These are phyloP conservation scores for Menidia beryllina DNA, from an alignment of 2,113 vertebrate species.

Conservation along the genomic window DNA sequence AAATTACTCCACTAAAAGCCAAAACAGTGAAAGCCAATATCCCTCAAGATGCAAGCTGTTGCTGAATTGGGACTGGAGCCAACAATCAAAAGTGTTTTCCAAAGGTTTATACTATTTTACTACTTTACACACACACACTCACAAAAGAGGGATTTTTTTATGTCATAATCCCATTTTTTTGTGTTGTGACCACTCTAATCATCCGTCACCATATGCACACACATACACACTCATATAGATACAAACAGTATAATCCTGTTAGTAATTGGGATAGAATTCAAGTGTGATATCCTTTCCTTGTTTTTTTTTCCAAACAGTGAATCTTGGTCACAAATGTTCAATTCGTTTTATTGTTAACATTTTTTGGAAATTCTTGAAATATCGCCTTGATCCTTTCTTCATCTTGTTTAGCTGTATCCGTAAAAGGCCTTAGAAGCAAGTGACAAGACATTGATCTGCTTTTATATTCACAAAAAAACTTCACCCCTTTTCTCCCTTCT, in stretches of 20 bases:
- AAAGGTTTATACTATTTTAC: slow-evolving; percentile 35
- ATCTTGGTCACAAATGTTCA: no score
- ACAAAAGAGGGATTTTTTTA: slow-evolving; percentile 44
- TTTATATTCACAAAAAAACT: slow-evolving; percentile 31
- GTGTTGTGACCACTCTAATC: slow-evolving; percentile 61
- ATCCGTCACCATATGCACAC: slow-evolving; percentile 41
- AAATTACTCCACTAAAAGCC: no score
- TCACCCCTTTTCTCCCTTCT: slow-evolving; percentile 26
- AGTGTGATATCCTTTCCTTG: slow-evolving; percentile 32
- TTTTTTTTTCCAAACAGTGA: background rate
- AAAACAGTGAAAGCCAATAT: no score
- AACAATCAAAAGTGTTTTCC: slow-evolving; percentile 30
- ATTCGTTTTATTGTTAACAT: no score
- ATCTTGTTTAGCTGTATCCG: no score
- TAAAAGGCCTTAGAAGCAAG: slow-evolving; percentile 4
- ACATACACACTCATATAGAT: slow-evolving; percentile 24
- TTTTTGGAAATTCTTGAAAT: no score
- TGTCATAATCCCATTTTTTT: slow-evolving; percentile 67
- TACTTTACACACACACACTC: background rate
- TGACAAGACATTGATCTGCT: slow-evolving; percentile 23
- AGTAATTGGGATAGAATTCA: slow-evolving; percentile 61
- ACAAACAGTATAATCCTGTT: slow-evolving; percentile 59
- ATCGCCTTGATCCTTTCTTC: no score
- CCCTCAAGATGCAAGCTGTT: no score
- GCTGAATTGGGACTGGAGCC: no score